Evolutionary conservation across 2,113 vertebrate genomes (phyloP).

Genomic region (Ia io): DNA sequence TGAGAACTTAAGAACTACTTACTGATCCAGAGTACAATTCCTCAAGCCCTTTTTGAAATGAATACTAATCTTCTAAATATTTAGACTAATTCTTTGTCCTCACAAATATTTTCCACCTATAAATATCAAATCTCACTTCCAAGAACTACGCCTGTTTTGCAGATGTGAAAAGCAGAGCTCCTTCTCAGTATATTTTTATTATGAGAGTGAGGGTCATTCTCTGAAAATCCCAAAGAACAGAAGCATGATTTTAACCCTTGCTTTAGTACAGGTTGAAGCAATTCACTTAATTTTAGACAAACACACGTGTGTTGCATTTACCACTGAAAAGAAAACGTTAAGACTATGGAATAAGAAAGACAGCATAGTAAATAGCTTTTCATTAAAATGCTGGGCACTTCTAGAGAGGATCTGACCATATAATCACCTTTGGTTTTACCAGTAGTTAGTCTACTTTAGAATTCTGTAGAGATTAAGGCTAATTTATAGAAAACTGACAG

Average conservation of each 20-base stretch:
- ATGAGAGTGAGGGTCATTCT: slow-evolving; percentile 3
- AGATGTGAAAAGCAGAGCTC: neutral
- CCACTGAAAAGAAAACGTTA: neutral
- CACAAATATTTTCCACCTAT: slow-evolving; percentile 7
- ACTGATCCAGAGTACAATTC: neutral
- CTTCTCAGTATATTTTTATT: slow-evolving; percentile 1
- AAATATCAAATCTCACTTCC: neutral
- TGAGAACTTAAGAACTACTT: neutral
- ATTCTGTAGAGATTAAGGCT: slow-evolving; percentile 6
- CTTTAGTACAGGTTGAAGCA: neutral
- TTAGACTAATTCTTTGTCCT: slow-evolving; percentile 30
- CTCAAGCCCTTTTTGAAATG: neutral
- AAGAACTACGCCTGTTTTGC: neutral
- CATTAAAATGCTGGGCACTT: neutral
- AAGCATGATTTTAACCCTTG: neutral
- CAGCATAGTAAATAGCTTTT: neutral
- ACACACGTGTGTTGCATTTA: neutral
- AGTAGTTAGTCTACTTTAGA: neutral
- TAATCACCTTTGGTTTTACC: neutral
- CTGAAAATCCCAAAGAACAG: neutral
- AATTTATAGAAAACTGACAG: neutral
- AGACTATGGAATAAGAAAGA: neutral
- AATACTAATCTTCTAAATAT: neutral
- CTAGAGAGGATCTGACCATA: neutral
- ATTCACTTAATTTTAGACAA: neutral